Percentiles rank a stretch among this genome's conserved stretches.
Conservation (phyloP, 2,113 vertebrate species). For the Rhinichthys klamathensis region DNA sequence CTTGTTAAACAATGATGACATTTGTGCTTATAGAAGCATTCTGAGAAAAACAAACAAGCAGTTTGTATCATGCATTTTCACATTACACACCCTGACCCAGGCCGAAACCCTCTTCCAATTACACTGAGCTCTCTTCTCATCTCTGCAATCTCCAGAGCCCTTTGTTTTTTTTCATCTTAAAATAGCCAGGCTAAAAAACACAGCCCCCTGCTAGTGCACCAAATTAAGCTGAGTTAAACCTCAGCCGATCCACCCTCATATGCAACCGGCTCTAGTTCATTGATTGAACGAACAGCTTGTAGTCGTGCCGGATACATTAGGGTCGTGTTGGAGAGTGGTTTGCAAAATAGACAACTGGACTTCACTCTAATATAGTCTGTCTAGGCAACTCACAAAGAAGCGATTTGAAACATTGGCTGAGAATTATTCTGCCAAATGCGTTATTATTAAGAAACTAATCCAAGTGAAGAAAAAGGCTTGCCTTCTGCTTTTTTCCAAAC, state of each 20-base stretch:
- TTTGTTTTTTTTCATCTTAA: slow-evolving; percentile 21
- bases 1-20: background rate
- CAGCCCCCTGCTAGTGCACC: slow-evolving; percentile 20
- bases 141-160: slow-evolving; percentile 21
- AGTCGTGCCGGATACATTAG: slow-evolving; percentile 9
- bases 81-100: background rate
- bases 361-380: slow-evolving; percentile 29
- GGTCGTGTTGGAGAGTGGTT: background rate
- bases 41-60: background rate
- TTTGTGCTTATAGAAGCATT: slow-evolving; percentile 22
- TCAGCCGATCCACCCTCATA: background rate
- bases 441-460: slow-evolving; percentile 7
- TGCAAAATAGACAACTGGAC: background rate
- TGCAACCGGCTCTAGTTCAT: slow-evolving; percentile 19
- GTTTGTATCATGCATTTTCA: slow-evolving; percentile 15
- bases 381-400: background rate
- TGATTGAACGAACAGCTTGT: slow-evolving; percentile 32
- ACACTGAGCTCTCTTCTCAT: background rate
- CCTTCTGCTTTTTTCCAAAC: background rate
- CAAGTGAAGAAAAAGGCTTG: background rate
- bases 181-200: slow-evolving; percentile 24
- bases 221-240: slow-evolving; percentile 38
- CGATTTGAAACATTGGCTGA: background rate
- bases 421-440: background rate
- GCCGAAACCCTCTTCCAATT: slow-evolving; percentile 26